Evolutionary conservation across 2,113 vertebrate species (phyloP).

Genomic region (Colius striatus): DNA sequence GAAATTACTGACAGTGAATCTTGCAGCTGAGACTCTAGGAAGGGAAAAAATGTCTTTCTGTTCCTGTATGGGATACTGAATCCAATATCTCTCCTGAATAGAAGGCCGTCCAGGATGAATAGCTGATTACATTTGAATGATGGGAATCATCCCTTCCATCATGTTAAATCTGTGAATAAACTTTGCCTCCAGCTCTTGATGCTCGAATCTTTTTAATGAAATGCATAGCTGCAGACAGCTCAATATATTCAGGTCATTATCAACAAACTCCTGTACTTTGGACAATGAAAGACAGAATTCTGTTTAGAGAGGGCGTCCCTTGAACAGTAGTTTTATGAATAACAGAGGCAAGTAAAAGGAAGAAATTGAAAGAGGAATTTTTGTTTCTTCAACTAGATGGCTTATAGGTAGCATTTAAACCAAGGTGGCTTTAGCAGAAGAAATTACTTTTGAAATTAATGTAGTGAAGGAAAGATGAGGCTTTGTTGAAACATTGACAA

Average conservation of each 20-base stretch:
- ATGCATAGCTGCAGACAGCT: not conserved
- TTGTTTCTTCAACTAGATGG: not conserved
- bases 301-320: not conserved
- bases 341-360: not conserved
- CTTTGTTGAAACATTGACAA: not conserved
- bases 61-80: not conserved
- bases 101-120: not conserved
- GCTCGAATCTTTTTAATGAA: not conserved
- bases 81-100: not conserved
- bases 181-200: not conserved
- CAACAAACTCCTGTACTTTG: not conserved
- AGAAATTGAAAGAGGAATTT: not conserved
- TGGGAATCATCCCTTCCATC: not conserved
- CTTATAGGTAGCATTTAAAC: not conserved
- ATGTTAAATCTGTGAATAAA: not conserved
- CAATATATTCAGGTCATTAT: not conserved
- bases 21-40: not conserved
- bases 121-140: not conserved
- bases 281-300: not conserved
- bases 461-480: not conserved
- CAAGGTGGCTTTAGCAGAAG: not conserved
- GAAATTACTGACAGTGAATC: not conserved
- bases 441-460: not conserved
- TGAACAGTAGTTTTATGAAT: not conserved
- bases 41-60: not conserved